A percentile compares a stretch with the other conserved stretches of the same genome.
phyloP scores from a whole-genome alignment of 1,140 invertebrate genomes.

The Diploscapter pachys region DNA sequence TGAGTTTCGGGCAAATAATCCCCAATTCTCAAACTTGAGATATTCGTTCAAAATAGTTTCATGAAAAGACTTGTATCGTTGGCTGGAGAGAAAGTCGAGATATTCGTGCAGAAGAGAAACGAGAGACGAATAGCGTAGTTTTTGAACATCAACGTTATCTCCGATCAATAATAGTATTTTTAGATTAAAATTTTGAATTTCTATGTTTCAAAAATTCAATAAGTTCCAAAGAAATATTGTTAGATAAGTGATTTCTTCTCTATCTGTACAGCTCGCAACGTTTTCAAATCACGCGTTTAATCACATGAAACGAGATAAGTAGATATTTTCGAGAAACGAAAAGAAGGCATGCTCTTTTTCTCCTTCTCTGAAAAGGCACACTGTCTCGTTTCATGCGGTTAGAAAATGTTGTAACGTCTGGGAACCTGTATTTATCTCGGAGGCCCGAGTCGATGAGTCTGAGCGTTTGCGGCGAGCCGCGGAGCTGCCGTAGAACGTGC shows the following conservation, averaged over 20 bases:
- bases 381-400: too few relatives aligned
- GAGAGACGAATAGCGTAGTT: too few relatives aligned
- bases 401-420: neutral
- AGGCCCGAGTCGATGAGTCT: slow-evolving; percentile 45
- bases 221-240: too few relatives aligned
- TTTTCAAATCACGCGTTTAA: too few relatives aligned
- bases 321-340: neutral
- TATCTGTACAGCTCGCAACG: too few relatives aligned
- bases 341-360: neutral
- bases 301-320: too few relatives aligned
- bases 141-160: too few relatives aligned
- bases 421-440: slow-evolving; percentile 40
- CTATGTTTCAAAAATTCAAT: too few relatives aligned
- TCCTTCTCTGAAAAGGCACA: slow-evolving; percentile 5
- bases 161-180: too few relatives aligned
- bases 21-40: neutral
- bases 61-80: neutral
- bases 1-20: neutral
- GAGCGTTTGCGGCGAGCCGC: slow-evolving; percentile 27
- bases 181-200: too few relatives aligned
- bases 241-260: too few relatives aligned
- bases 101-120: neutral
- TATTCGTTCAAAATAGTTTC: neutral
- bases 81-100: neutral
- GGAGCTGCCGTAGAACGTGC: slow-evolving; percentile 36